These are phyloP conservation scores for Prionailurus bengalensis DNA, from an alignment of 2,113 vertebrate species.

Conservation along the genomic window DNA sequence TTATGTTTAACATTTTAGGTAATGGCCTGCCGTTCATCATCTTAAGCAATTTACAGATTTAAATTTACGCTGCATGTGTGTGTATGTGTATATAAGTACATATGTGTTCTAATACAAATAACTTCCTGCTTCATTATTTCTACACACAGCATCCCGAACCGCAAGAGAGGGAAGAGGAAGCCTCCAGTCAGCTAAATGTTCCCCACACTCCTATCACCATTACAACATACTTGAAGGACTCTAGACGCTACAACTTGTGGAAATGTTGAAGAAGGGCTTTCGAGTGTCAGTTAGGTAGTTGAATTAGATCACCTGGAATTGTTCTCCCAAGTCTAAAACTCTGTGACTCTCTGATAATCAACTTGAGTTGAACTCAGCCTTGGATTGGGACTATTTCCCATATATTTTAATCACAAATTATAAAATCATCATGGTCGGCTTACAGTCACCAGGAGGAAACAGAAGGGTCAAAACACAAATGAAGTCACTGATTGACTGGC, in stretches of 20 bases:
- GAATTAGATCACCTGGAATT: slow-evolving; percentile 24
- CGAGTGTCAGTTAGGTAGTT: not conserved
- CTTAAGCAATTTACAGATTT: slow-evolving; percentile 51
- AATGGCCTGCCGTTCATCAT: slow-evolving; percentile 35
- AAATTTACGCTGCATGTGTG: not conserved
- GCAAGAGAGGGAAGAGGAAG: not conserved
- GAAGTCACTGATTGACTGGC: not conserved
- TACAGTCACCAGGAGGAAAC: not conserved
- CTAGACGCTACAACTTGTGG: not conserved
- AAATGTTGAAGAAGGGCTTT: not conserved
- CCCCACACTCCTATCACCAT: not conserved
- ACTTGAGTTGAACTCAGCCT: slow-evolving; percentile 60
- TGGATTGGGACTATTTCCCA: slow-evolving; percentile 1
- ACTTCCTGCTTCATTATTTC: slow-evolving; percentile 31
- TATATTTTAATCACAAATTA: slow-evolving; percentile 50
- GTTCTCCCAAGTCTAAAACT: slow-evolving; percentile 39
- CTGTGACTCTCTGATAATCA: slow-evolving; percentile 55
- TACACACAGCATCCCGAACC: not conserved
- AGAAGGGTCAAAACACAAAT: not conserved
- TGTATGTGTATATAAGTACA: not conserved
- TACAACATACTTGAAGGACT: not conserved
- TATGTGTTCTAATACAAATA: slow-evolving; percentile 33
- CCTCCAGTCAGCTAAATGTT: not conserved
- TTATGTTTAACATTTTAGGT: slow-evolving; percentile 72
- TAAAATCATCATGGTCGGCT: slow-evolving; percentile 36